phyloP scores from a whole-genome alignment of 2,113 vertebrate genomes.

The Cebidichthys violaceus region DNA sequence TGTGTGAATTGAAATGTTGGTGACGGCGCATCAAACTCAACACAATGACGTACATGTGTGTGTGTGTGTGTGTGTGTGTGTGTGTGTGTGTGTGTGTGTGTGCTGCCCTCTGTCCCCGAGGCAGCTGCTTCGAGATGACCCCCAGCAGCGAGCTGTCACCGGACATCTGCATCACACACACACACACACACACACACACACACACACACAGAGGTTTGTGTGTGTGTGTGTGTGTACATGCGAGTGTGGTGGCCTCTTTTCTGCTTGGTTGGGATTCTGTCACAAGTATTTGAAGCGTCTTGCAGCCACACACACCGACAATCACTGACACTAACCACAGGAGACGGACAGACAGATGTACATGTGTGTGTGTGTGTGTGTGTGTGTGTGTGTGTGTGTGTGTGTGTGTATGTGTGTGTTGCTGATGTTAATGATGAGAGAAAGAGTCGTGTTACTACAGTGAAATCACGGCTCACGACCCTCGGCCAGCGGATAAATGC shows the following conservation, averaged over 20 bases:
- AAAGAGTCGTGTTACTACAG: conserved; percentile 53
- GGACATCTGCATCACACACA: conserved; percentile 78
- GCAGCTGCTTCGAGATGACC: conserved; percentile 80
- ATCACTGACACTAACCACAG: conserved; percentile 62
- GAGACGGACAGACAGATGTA: conserved; percentile 65
- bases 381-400: conserved; percentile 31
- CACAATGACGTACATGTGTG: conserved; percentile 47
- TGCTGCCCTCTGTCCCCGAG: conserved; percentile 48
- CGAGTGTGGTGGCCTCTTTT: conserved; percentile 75
- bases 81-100: conserved; percentile 55
- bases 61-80: conserved; percentile 54
- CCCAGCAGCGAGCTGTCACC: conserved; percentile 82
- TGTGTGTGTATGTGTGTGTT: neutral
- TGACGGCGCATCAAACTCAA: conserved; percentile 28
- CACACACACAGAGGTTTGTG: conserved; percentile 45
- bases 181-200: conserved; percentile 48
- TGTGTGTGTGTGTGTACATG: conserved; percentile 52
- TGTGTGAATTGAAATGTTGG: neutral
- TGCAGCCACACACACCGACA: conserved; percentile 69
- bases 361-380: conserved; percentile 37
- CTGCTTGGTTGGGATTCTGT: conserved; percentile 81
- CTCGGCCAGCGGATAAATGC: conserved; percentile 11
- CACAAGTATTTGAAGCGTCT: conserved; percentile 77
- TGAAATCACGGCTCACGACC: conserved; percentile 44
- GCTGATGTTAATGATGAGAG: conserved; percentile 67